Percentiles rank a stretch among this genome's conserved stretches.
These are phyloP conservation scores for Acronicta psi DNA, from an alignment of 2,888 invertebrate genomes.

Conservation along the genomic window DNA sequence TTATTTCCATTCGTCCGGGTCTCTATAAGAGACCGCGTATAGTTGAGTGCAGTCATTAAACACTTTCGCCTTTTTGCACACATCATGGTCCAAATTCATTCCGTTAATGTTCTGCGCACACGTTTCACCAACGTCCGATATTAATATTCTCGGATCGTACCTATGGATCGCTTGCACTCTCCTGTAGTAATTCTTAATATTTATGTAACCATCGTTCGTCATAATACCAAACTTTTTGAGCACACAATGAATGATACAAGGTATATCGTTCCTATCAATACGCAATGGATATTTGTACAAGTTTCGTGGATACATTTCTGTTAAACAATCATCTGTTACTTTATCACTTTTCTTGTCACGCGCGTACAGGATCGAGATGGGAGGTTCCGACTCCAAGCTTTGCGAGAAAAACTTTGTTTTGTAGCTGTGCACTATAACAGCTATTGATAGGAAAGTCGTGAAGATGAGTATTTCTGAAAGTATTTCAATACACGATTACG, in stretches of 20 bases:
- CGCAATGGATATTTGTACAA: constrained; percentile 80
- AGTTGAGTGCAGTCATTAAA: constrained; percentile 85
- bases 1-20: constrained; percentile 62
- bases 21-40: constrained; percentile 79
- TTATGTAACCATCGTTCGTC: constrained; percentile 81
- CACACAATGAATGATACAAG: constrained; percentile 84
- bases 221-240: constrained; percentile 85
- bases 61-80: constrained; percentile 84
- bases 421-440: constrained; percentile 65
- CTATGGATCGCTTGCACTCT: constrained; percentile 83
- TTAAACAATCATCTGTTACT: constrained; percentile 77
- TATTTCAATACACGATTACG: constrained; percentile 46
- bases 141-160: constrained; percentile 82
- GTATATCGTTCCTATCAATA: constrained; percentile 82
- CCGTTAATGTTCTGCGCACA: constrained; percentile 83
- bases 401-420: constrained; percentile 76
- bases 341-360: constrained; percentile 80
- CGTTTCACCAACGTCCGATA: constrained; percentile 84
- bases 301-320: constrained; percentile 83
- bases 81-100: constrained; percentile 84
- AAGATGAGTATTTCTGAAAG: constrained; percentile 78
- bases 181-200: constrained; percentile 81
- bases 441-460: constrained; percentile 63
- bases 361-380: constrained; percentile 81
- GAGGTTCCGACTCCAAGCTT: constrained; percentile 77